Evolutionary conservation across 1,140 invertebrate species (phyloP).

Genomic region (Neelides sp.): DNA sequence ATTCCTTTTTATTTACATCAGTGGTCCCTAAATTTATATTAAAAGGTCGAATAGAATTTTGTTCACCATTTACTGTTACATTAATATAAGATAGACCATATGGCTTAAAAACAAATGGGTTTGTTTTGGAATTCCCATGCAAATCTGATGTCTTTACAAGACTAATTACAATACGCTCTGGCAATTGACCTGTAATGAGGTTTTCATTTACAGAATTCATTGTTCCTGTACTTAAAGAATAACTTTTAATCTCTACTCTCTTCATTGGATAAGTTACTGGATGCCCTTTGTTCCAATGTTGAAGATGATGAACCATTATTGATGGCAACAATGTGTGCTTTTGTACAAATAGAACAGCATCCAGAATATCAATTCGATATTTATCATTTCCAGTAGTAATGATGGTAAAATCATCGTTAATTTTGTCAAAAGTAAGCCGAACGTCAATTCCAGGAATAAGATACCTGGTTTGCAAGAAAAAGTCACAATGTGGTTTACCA

Average conservation of each 20-base stretch:
- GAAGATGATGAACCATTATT: slow-evolving; percentile 14
- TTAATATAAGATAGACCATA: slow-evolving; percentile 9
- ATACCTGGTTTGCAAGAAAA: slow-evolving; percentile 20
- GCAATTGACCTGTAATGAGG: slow-evolving; percentile 22
- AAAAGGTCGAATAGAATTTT: neutral
- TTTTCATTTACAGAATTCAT: slow-evolving; percentile 20
- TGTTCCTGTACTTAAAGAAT: slow-evolving; percentile 17
- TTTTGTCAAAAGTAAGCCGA: slow-evolving; percentile 8
- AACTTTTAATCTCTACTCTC: slow-evolving; percentile 22
- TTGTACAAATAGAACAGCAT: slow-evolving; percentile 19
- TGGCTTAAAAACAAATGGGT: slow-evolving; percentile 22
- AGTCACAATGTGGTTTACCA: slow-evolving; percentile 20
- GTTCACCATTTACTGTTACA: slow-evolving; percentile 16
- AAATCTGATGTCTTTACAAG: slow-evolving; percentile 15
- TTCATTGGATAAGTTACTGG: slow-evolving; percentile 11
- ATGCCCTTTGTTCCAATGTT: slow-evolving; percentile 4
- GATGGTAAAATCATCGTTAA: slow-evolving; percentile 10
- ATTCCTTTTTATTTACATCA: slow-evolving; percentile 2
- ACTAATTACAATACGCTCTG: slow-evolving; percentile 16
- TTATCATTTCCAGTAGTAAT: neutral
- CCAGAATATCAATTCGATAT: slow-evolving; percentile 11
- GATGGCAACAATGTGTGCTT: slow-evolving; percentile 10
- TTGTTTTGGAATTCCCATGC: slow-evolving; percentile 15
- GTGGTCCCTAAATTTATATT: no score
- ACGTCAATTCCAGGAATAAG: slow-evolving; percentile 24